Conservation (phyloP, 2,113 vertebrate genomes). For the Psittacara wagleri region DNA sequence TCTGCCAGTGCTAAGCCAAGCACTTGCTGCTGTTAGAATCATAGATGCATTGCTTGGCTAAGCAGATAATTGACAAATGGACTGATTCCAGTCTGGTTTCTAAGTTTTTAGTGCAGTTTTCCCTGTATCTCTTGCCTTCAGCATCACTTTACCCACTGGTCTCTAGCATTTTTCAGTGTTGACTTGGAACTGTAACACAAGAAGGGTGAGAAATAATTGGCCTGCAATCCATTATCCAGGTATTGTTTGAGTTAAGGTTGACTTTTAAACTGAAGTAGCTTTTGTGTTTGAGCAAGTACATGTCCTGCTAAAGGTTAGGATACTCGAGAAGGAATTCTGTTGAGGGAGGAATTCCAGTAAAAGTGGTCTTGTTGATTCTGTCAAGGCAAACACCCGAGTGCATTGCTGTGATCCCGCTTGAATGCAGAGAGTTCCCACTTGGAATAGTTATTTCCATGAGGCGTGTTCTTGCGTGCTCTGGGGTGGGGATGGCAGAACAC, state of each 20-base stretch:
- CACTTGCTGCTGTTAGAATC: background rate
- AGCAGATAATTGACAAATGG: background rate
- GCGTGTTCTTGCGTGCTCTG: accelerated
- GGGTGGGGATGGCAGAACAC: background rate
- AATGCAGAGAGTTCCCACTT: background rate
- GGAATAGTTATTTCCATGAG: accelerated
- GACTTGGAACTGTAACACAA: background rate
- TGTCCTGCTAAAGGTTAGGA: background rate
- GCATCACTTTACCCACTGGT: background rate
- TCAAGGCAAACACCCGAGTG: background rate
- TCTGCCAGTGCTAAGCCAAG: background rate
- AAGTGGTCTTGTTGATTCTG: background rate
- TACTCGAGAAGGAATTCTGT: background rate
- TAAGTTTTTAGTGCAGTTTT: background rate
- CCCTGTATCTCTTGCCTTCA: background rate
- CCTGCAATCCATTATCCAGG: constrained; percentile 25
- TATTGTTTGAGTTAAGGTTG: constrained; percentile 37
- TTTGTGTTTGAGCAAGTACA: background rate
- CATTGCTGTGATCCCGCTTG: background rate
- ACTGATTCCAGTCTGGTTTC: background rate
- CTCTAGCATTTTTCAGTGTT: background rate
- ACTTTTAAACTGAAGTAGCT: constrained; percentile 27
- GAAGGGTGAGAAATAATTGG: constrained; percentile 24
- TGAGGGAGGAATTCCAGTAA: constrained; percentile 2
- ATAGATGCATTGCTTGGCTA: background rate